A percentile compares a stretch with the other conserved stretches of the same genome.
Evolutionary conservation across 2,113 vertebrate species (phyloP).

Genomic region (Leptosomus discolor): DNA sequence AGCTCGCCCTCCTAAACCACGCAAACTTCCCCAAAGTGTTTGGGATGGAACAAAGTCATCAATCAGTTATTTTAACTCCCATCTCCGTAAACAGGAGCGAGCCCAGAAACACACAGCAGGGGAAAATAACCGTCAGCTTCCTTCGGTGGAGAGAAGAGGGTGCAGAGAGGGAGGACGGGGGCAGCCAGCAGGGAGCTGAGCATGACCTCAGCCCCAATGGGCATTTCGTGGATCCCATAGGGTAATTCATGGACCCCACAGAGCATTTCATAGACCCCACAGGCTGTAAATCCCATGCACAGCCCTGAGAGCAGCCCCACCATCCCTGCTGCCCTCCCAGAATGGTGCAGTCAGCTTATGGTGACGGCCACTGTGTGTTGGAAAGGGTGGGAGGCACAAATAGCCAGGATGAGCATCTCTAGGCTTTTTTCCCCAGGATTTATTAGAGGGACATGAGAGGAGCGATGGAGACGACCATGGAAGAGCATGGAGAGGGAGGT

Average conservation of each 20-base stretch:
- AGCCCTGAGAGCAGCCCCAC: neutral
- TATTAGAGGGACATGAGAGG: neutral
- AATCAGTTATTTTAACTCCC: slow-evolving; percentile 61
- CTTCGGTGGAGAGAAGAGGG: neutral
- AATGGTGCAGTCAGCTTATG: fast-evolving
- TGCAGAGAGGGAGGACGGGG: neutral
- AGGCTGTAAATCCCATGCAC: neutral
- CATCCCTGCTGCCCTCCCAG: fast-evolving
- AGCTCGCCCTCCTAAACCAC: slow-evolving; percentile 12
- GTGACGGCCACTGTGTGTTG: fast-evolving
- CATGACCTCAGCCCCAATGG: fast-evolving
- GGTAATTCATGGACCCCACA: neutral
- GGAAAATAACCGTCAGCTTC: slow-evolving; percentile 56
- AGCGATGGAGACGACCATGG: neutral
- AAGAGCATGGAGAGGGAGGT: neutral
- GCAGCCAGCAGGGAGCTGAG: neutral
- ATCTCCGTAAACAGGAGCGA: slow-evolving; percentile 60
- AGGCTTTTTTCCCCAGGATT: neutral
- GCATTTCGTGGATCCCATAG: neutral
- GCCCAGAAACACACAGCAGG: slow-evolving; percentile 26
- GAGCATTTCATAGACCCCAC: neutral
- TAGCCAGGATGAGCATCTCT: neutral
- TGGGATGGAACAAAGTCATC: slow-evolving; percentile 65
- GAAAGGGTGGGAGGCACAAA: neutral
- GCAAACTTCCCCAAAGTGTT: slow-evolving; percentile 49